Evolutionary conservation across 2,113 vertebrate species (phyloP).

Genomic region (Bothrops jararaca): DNA sequence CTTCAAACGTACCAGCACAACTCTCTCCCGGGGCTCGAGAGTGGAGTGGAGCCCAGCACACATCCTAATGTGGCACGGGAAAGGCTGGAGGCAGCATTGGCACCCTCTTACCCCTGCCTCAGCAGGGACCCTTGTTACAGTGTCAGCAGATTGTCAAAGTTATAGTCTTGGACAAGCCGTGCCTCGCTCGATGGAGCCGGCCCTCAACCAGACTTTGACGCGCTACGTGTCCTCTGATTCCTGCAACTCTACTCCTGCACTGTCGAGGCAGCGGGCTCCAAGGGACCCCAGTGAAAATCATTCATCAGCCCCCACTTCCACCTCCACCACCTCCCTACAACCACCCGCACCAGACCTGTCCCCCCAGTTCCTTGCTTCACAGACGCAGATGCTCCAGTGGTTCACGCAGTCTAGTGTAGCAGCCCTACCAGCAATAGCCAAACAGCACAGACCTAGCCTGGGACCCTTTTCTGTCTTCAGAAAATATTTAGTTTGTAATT

Average conservation of each 20-base stretch:
- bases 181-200: constrained; percentile 91
- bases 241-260: constrained; percentile 83
- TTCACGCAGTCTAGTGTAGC: constrained; percentile 91
- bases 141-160: constrained; percentile 99
- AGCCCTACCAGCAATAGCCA: constrained; percentile 55
- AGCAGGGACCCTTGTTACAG: constrained; percentile 94
- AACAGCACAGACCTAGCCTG: constrained; percentile 64
- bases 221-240: constrained; percentile 90
- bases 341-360: constrained; percentile 94
- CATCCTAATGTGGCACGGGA: constrained; percentile 83
- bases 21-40: constrained; percentile 85
- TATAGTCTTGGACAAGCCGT: constrained; percentile 97
- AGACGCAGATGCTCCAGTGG: constrained; percentile 91
- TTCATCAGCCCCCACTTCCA: constrained; percentile 88
- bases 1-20: constrained; percentile 99
- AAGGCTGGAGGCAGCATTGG: constrained; percentile 77
- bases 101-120: constrained; percentile 77
- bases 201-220: constrained; percentile 90
- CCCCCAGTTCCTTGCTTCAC: constrained; percentile 88
- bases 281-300: constrained; percentile 75
- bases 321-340: constrained; percentile 95
- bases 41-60: constrained; percentile 75
- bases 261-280: constrained; percentile 69
- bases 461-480: constrained; percentile 64
- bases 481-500: constrained; percentile 70